These are phyloP conservation scores for Amblyjoppa proteus DNA, from an alignment of 2,888 invertebrate species.

Conservation along the genomic window DNA sequence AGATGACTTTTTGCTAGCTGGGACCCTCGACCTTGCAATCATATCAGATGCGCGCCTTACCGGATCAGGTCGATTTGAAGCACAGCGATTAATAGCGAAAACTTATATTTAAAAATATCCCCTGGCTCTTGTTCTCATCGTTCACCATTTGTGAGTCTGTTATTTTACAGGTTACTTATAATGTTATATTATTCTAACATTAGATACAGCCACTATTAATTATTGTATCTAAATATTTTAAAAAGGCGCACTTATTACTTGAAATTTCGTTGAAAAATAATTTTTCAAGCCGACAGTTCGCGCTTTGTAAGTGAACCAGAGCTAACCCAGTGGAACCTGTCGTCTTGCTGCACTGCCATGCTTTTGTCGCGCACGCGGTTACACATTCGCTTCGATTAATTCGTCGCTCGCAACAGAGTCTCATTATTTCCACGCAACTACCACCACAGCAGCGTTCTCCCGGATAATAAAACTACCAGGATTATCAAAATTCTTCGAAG, in stretches of 20 bases:
- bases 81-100: too few species aligned
- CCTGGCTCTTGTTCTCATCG: too few species aligned
- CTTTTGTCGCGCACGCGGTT: slow-evolving; percentile 24
- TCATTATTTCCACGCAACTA: background rate
- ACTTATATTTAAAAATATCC: too few species aligned
- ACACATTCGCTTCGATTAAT: slow-evolving; percentile 12
- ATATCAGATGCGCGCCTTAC: too few species aligned
- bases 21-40: too few species aligned
- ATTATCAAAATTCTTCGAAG: background rate
- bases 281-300: background rate
- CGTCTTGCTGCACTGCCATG: background rate
- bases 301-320: background rate
- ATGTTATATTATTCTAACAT: too few species aligned
- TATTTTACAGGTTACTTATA: too few species aligned
- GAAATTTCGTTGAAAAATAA: background rate
- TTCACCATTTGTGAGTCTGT: too few species aligned
- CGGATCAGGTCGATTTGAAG: too few species aligned
- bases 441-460: background rate
- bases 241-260: background rate
- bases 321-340: slow-evolving; percentile 5
- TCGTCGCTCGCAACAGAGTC: background rate
- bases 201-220: too few species aligned
- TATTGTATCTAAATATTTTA: background rate
- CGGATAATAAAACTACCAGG: background rate
- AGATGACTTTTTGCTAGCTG: too few species aligned